Percentiles rank a stretch among this genome's conserved stretches.
Evolutionary conservation across 2,113 vertebrate genomes (phyloP).

Genomic region (Garra rufa): DNA sequence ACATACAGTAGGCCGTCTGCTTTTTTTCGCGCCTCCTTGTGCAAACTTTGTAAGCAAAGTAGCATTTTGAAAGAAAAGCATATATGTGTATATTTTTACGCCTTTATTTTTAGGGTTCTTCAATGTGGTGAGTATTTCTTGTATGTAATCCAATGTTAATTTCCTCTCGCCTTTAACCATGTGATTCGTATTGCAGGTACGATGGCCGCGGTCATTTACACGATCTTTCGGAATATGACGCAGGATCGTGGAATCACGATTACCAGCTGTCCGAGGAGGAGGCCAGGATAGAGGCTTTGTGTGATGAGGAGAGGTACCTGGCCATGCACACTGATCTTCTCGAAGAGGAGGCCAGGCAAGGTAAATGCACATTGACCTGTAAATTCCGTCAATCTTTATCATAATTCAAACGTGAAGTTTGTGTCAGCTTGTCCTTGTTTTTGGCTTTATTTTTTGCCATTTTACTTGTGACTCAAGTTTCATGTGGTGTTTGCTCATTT

Average conservation of each 20-base stretch:
- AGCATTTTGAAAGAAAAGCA: slow-evolving; percentile 38
- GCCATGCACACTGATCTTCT: slow-evolving; percentile 98
- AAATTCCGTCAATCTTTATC: not conserved
- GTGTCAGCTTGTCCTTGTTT: not conserved
- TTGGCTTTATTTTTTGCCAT: not conserved
- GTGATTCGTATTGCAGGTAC: slow-evolving; percentile 89
- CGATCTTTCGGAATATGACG: slow-evolving; percentile 99
- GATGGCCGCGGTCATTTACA: slow-evolving; percentile 99
- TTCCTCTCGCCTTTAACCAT: slow-evolving; percentile 77
- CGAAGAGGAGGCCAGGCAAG: slow-evolving; percentile 99
- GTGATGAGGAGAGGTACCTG: slow-evolving; percentile 99
- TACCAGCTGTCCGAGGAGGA: slow-evolving; percentile 98
- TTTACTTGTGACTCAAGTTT: not conserved
- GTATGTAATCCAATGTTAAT: slow-evolving; percentile 50
- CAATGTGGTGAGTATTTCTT: slow-evolving; percentile 73
- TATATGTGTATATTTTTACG: slow-evolving; percentile 43
- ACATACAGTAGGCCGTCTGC: slow-evolving; percentile 45
- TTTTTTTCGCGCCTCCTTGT: slow-evolving; percentile 45
- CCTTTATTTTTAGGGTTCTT: slow-evolving; percentile 64
- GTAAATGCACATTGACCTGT: slow-evolving; percentile 65
- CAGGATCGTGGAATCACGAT: slow-evolving; percentile 96
- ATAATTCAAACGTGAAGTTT: not conserved
- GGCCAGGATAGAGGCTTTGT: slow-evolving; percentile 94
- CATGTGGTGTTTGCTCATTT: not conserved
- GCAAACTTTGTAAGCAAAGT: slow-evolving; percentile 51